Evolutionary conservation across 2,113 vertebrate genomes (phyloP), one percentile per base, ranked within the genome.

Genomic region (Philantomba maxwellii): DNA sequence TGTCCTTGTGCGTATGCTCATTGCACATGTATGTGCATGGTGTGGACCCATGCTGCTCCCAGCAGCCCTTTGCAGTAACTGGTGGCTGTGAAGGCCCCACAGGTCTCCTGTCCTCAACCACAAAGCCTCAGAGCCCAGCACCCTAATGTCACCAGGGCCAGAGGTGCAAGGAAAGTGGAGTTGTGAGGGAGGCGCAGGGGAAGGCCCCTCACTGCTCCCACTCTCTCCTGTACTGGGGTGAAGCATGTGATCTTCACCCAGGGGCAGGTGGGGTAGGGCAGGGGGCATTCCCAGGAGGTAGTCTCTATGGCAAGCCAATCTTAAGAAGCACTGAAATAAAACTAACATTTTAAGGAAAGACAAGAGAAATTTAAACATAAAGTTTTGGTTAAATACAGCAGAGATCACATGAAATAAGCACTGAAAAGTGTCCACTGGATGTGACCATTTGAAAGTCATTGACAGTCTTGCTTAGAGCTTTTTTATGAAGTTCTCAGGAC

Each of bases 121-220:
- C n/a, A 47, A 47, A 85, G 30, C 33, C 16, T 78, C 39, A 58
- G 55, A 51, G 57, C 17, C 28, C 75, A 21, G 19, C 12, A 2
- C 51, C 43, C 75, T 91, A 33, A 6, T 0, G 53, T 82, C 77
- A n/a, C 43, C 11, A n/a, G 89, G 23, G 15, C 45, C 16, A 90
- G 45, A 30, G 21, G 11, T 1, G 9, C 30, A 39, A 1, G 15
- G 88, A 2, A 9, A n/a, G 39, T 2, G 5, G 47, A 33, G 36
- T 2, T 7, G 16, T 30, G 47, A 6, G 30, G 17, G 30, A 21
- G 28, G 47, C 0, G 1, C 10, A 33, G 10, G 17, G 47, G 17
- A 7, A 23, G 47, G 30, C 2, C 10, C 30, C 30, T 14, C 73
- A 10, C 25, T 12, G 30, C 55, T n/a, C 19, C 45, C 57, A 1